phyloP scores from a whole-genome alignment of 2,888 invertebrate species.

The Anthophora plumipes region DNA sequence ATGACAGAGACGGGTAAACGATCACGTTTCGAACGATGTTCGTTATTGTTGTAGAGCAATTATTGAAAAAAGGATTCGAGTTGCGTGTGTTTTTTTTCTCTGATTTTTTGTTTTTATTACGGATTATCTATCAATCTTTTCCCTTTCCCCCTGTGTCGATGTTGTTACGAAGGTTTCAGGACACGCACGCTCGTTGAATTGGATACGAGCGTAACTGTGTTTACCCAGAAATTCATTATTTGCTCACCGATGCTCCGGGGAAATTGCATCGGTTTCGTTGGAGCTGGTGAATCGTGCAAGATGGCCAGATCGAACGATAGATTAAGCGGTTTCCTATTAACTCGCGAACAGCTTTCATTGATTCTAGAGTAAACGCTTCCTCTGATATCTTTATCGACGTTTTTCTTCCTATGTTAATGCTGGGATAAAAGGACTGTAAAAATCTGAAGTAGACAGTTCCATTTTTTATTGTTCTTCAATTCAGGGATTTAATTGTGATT shows the following conservation, averaged over 20 bases:
- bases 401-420: too few relatives aligned
- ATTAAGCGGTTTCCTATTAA: slow-evolving; percentile 1
- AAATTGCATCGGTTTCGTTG: background rate
- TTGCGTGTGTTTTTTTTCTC: background rate
- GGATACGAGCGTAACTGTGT: background rate
- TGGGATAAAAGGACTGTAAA: too few relatives aligned
- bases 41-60: slow-evolving; percentile 7
- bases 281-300: background rate
- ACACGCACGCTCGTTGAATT: slow-evolving; percentile 13
- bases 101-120: slow-evolving; percentile 16
- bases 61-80: background rate
- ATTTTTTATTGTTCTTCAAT: too few relatives aligned
- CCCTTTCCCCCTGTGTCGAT: background rate
- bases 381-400: too few relatives aligned
- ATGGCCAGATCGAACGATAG: background rate
- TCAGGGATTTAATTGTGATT: too few relatives aligned
- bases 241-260: background rate
- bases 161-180: slow-evolving; percentile 6
- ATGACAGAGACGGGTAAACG: background rate
- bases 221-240: slow-evolving; percentile 13
- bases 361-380: background rate
- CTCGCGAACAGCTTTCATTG: background rate
- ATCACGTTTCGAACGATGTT: background rate
- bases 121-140: slow-evolving; percentile 7
- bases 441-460: too few relatives aligned